Conservation (phyloP, 1,140 invertebrate species). For the Pygmarrhopalites habei region DNA sequence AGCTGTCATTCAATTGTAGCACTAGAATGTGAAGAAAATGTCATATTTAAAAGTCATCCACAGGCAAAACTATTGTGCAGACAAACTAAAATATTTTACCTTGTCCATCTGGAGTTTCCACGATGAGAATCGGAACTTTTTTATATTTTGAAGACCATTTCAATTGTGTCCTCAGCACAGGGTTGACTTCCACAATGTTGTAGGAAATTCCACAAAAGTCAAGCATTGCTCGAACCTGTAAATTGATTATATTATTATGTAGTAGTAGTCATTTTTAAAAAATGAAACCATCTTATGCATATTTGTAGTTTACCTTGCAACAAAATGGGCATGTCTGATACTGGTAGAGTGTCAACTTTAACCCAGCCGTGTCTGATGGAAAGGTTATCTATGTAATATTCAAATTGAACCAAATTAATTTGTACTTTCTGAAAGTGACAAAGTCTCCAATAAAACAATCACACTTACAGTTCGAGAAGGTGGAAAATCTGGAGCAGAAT, state of each 20-base stretch:
- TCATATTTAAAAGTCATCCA: too few species aligned
- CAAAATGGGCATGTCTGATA: constrained; percentile 98
- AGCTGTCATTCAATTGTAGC: constrained; percentile 85
- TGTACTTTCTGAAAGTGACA: not conserved
- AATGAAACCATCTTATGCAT: too few species aligned
- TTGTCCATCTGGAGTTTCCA: constrained; percentile 58
- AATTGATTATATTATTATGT: constrained; percentile 15
- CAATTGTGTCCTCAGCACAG: constrained; percentile 74
- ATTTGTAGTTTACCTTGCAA: constrained; percentile 70
- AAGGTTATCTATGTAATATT: constrained; percentile 52
- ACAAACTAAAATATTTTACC: too few species aligned
- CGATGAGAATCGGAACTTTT: constrained; percentile 91
- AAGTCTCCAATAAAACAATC: not conserved
- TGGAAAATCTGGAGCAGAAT: not conserved
- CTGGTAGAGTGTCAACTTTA: constrained; percentile 86
- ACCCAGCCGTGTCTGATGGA: constrained; percentile 59
- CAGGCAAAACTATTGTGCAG: too few species aligned
- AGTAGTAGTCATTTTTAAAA: too few species aligned
- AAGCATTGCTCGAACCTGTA: constrained; percentile 72
- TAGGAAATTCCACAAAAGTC: constrained; percentile 93
- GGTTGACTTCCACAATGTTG: constrained; percentile 93
- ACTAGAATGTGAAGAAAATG: too few species aligned
- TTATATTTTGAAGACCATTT: constrained; percentile 83
- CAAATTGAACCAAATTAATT: not conserved
- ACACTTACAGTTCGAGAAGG: constrained; percentile 20